A percentile compares a stretch with the other conserved stretches of the same genome.
These are phyloP conservation scores for Amblyteles armatorius DNA, from an alignment of 2,888 invertebrate genomes.

Conservation along the genomic window DNA sequence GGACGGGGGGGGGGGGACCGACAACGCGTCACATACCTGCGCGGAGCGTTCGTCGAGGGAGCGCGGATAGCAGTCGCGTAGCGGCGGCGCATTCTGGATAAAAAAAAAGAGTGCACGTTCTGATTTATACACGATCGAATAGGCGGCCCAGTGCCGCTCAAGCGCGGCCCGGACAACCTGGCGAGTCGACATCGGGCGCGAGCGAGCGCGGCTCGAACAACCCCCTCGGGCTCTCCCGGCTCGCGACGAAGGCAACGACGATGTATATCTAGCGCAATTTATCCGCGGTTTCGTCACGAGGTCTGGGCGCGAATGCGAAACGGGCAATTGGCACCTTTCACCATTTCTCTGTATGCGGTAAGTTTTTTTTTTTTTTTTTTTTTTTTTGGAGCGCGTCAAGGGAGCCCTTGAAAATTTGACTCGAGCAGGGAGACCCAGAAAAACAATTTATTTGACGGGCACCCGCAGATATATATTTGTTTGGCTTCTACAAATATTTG, in stretches of 20 bases:
- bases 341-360: slow-evolving; percentile 1
- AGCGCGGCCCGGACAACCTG: slow-evolving; percentile 43
- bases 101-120: slow-evolving; percentile 69
- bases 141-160: slow-evolving; percentile 62
- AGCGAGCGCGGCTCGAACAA: slow-evolving; percentile 1
- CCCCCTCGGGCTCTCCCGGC: slow-evolving; percentile 23
- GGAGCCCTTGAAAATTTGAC: neutral
- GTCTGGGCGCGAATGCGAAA: slow-evolving; percentile 22
- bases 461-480: no score
- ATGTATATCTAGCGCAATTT: slow-evolving; percentile 63
- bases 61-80: neutral
- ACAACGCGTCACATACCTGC: slow-evolving; percentile 73
- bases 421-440: neutral
- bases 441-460: neutral
- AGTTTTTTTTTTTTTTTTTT: neutral
- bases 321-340: slow-evolving; percentile 3
- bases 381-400: neutral
- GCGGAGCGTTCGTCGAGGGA: neutral
- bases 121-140: slow-evolving; percentile 80
- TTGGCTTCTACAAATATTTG: no score
- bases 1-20: neutral
- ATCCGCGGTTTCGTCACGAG: slow-evolving; percentile 70
- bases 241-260: slow-evolving; percentile 35
- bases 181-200: slow-evolving; percentile 8
- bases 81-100: slow-evolving; percentile 62